Evolutionary conservation across 2,797 vertebrate species (phyloP).

Genomic region (Ceryle rudis): DNA sequence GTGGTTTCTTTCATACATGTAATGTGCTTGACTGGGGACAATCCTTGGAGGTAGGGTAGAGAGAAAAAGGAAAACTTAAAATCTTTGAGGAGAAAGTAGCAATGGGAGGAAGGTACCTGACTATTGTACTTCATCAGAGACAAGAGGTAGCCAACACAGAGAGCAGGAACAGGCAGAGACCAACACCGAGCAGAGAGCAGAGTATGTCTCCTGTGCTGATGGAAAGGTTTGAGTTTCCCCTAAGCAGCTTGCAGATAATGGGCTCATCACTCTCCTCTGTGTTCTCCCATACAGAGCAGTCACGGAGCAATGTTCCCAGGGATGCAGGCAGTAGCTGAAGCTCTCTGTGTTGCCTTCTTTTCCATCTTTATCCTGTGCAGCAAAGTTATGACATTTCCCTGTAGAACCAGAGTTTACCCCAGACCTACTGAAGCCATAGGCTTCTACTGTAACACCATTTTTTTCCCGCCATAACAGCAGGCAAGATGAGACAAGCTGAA

Average conservation of each 20-base stretch:
- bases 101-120: rapidly evolving
- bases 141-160: not conserved
- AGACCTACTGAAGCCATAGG: not conserved
- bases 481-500: not conserved
- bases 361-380: not conserved
- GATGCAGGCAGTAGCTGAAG: not conserved
- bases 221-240: not conserved
- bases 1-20: not conserved
- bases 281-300: not conserved
- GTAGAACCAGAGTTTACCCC: not conserved
- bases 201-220: not conserved
- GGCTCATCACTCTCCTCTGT: not conserved
- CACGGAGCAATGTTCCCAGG: rapidly evolving
- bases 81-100: not conserved
- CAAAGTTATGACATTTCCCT: not conserved
- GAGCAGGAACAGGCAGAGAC: not conserved
- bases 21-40: not conserved
- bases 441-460: not conserved
- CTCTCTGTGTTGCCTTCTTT: not conserved
- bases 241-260: conserved; percentile 19
- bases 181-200: not conserved
- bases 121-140: not conserved
- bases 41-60: not conserved
- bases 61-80: not conserved
- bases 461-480: rapidly evolving